phyloP scores from a whole-genome alignment of 2,888 invertebrate species.

The Idaea dimidiata region DNA sequence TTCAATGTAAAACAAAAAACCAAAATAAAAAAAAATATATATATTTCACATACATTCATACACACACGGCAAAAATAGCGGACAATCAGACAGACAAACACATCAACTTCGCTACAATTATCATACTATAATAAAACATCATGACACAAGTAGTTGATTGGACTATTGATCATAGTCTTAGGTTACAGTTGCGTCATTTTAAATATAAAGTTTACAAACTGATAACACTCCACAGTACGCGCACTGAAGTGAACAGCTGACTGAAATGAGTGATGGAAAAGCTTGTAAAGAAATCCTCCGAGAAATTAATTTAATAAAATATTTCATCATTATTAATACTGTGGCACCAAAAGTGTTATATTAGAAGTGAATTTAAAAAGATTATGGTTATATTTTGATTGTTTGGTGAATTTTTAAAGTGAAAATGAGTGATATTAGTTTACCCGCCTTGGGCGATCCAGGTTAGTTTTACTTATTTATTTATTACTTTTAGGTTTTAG shows the following conservation, averaged over 20 bases:
- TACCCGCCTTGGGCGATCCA: slow-evolving; percentile 33
- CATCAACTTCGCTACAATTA: no score
- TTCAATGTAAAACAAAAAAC: no score
- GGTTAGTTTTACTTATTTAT: slow-evolving; percentile 28
- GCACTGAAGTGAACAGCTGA: not conserved
- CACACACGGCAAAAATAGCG: no score
- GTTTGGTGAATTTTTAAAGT: slow-evolving; percentile 11
- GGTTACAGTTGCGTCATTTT: not conserved
- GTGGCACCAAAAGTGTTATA: no score
- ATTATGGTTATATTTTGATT: not conserved
- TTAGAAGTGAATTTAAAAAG: not conserved
- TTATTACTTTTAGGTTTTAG: not conserved
- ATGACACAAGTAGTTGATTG: not conserved
- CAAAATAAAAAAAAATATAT: no score
- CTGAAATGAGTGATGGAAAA: not conserved
- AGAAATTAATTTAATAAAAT: no score
- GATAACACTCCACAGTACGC: not conserved
- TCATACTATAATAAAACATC: no score
- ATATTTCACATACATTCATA: no score
- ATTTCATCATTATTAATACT: no score
- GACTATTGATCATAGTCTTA: not conserved
- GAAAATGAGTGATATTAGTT: slow-evolving; percentile 45
- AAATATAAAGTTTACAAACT: not conserved
- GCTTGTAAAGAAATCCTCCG: not conserved
- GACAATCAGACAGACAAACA: no score